Percentiles rank a stretch among this genome's conserved stretches.
Conservation (phyloP, 2,797 vertebrate genomes). For the Micrastur ruficollis region DNA sequence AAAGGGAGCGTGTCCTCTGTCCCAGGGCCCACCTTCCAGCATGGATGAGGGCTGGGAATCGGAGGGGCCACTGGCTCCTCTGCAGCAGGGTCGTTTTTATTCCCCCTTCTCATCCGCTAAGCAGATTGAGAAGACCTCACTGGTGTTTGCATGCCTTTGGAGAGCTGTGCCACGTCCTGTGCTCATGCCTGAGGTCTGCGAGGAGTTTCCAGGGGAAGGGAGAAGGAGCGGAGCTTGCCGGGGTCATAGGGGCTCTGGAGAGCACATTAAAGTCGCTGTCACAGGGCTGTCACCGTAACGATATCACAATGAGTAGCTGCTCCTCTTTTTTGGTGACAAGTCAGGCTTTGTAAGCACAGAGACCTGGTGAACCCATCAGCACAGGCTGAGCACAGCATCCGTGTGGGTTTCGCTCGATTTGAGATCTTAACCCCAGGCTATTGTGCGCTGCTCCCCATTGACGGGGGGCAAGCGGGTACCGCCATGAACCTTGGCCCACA, state of each 20-base stretch:
- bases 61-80: neutral
- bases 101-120: neutral
- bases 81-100: too few relatives aligned
- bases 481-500: neutral
- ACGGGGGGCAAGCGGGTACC: neutral
- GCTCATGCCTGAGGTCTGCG: fast-evolving
- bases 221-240: neutral
- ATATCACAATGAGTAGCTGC: too few relatives aligned
- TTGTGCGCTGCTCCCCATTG: fast-evolving
- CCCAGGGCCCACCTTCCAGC: neutral
- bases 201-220: neutral
- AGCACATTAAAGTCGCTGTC: fast-evolving
- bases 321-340: fast-evolving
- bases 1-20: fast-evolving
- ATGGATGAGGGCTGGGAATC: neutral
- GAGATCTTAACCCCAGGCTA: neutral
- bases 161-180: neutral
- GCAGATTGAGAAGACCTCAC: neutral
- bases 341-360: neutral
- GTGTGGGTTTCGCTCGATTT: neutral
- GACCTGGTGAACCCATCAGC: neutral
- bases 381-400: neutral
- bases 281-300: neutral
- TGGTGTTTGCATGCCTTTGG: neutral
- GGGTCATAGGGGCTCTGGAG: neutral